Evolutionary conservation across 92 coral and sea anemone species (phyloP).

Genomic region (Bergia sp.): DNA sequence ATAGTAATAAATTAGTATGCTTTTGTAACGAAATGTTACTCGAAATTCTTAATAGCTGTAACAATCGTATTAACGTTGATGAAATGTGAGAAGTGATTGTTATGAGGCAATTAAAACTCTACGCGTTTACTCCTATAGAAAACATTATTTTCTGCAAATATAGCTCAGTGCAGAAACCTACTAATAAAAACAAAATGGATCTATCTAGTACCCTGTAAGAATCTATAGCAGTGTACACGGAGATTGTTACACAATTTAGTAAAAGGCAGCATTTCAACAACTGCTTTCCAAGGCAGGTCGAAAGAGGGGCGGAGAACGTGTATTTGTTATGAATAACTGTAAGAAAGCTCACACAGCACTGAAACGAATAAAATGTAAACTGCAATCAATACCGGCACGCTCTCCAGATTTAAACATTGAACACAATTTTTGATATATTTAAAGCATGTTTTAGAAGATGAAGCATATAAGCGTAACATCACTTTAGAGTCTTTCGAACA

Average conservation of each 20-base stretch:
- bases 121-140: conserved; percentile 26
- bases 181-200: conserved; percentile 8
- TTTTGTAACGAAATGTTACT: conserved; percentile 11
- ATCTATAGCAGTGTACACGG: conserved; percentile 20
- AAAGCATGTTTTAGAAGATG: conserved; percentile 41
- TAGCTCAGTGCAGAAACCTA: conserved; percentile 25
- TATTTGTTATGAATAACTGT: conserved; percentile 61
- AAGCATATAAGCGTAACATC: conserved; percentile 43
- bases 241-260: conserved; percentile 52
- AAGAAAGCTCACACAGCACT: conserved; percentile 31
- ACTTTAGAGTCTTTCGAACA: conserved; percentile 58
- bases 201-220: conserved; percentile 10
- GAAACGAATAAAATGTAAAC: conserved; percentile 54
- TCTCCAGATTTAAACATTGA: conserved; percentile 71
- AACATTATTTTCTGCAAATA: conserved; percentile 14
- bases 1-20: conserved; percentile 16
- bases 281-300: conserved; percentile 51
- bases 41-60: conserved; percentile 25
- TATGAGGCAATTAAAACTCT: conserved; percentile 16
- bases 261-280: conserved; percentile 53
- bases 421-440: conserved; percentile 61
- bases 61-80: conserved; percentile 22
- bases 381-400: conserved; percentile 62
- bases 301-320: conserved; percentile 43
- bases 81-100: conserved; percentile 28